These are phyloP conservation scores for Lonchura striata DNA, from an alignment of 2,113 vertebrate genomes.

Conservation along the genomic window DNA sequence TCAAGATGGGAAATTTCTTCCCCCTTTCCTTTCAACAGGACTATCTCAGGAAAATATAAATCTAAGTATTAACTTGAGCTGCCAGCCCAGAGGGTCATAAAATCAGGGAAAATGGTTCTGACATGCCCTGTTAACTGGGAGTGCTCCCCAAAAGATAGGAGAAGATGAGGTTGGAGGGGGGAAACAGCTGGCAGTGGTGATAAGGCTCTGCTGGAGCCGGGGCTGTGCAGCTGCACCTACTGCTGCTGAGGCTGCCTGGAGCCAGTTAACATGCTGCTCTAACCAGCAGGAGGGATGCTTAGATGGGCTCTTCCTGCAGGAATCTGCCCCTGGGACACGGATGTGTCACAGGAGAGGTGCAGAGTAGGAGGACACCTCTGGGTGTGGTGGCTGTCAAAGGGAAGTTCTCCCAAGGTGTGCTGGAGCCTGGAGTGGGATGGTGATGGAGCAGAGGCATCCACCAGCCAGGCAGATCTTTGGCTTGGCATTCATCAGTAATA, in stretches of 20 bases:
- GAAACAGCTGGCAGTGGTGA: not conserved
- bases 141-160: not conserved
- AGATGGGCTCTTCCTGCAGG: accelerated
- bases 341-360: not conserved
- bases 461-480: not conserved
- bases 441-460: not conserved
- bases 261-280: not conserved
- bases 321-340: accelerated
- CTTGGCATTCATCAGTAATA: not conserved
- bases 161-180: not conserved
- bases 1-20: not conserved
- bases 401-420: not conserved
- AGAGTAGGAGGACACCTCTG: not conserved
- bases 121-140: not conserved
- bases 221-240: not conserved
- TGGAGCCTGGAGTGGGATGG: not conserved
- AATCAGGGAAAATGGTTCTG: not conserved
- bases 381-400: not conserved
- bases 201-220: not conserved
- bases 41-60: not conserved
- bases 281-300: not conserved
- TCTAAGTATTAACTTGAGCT: slow-evolving; percentile 1
- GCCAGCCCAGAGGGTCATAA: not conserved
- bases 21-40: not conserved
- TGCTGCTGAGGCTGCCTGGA: not conserved